phyloP scores from a whole-genome alignment of 92 coral and sea anemone species.

The Umimayanthus chanpuru region DNA sequence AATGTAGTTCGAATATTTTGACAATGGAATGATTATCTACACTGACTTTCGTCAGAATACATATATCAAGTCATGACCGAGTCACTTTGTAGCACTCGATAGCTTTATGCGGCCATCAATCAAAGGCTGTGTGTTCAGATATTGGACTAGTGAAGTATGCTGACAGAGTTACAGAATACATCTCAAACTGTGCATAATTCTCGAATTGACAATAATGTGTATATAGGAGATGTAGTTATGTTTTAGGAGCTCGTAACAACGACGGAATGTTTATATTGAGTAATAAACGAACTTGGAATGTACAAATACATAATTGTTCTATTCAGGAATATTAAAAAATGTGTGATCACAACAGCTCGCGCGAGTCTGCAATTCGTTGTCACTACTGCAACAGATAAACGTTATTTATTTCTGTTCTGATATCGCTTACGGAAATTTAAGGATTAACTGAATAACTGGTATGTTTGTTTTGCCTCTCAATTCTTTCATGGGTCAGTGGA shows the following conservation, averaged over 20 bases:
- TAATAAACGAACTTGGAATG: background rate
- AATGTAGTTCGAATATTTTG: constrained; percentile 1
- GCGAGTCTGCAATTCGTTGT: background rate
- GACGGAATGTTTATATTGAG: constrained; percentile 17
- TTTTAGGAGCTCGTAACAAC: constrained; percentile 27
- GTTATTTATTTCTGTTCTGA: background rate
- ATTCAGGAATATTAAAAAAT: background rate
- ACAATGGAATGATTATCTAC: background rate
- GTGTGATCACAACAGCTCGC: background rate
- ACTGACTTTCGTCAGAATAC: background rate
- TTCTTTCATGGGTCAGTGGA: background rate
- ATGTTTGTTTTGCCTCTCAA: background rate
- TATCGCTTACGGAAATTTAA: background rate
- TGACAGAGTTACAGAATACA: constrained; percentile 6
- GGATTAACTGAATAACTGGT: constrained; percentile 11
- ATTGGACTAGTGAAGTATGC: background rate
- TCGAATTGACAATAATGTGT: background rate
- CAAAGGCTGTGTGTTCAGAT: background rate
- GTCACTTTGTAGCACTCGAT: background rate
- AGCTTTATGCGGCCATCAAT: background rate
- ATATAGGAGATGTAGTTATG: constrained; percentile 2
- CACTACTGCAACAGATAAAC: background rate
- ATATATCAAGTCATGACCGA: background rate
- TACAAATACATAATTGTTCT: background rate
- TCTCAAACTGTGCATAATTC: background rate